Base-by-base conservation (phyloP, 2,797 vertebrate genomes). In the Chiroxiphia lanceolata region DNA sequence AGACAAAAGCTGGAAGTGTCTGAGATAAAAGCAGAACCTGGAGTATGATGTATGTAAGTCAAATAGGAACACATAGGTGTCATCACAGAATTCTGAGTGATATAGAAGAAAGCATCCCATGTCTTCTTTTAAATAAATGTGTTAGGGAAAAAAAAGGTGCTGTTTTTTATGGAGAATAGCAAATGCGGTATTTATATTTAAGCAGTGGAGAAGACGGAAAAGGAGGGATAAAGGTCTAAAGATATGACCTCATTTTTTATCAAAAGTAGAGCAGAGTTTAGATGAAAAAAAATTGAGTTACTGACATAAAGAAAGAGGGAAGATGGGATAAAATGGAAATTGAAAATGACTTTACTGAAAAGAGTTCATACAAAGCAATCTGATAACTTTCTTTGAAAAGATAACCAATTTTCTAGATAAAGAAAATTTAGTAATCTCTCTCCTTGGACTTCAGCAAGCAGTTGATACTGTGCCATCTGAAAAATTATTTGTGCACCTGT, bases 391-490 rank as follows among this genome's bases (percentile, higher is more conserved):
- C 21, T 77, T 92, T 94, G 71, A 89, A 85, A 91, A 91, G 53
- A 80, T 93, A 94, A 92, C n/a, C 45, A 53, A 61, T 91, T 92
- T 94, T 47, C 42, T 83, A 87, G 71, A 87, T 93, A 82, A 94
- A 83, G 54, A 80, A 89, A 67, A 90, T 78, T 70, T 88, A 76
- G 71, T 95, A 85, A 88, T 93, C 57, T 89, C 33, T 91, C 44
- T 90, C 67, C 36, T 81, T 83, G 85, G 79, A 83, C 89, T 93
- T 94, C 29, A 77, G 68, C 68, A 68, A 90, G 68, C 26, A 53
- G 51, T 87, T 92, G 75, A 87, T 94, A 80, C 29, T 67, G 33
- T 89, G 79, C 44, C 87, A 89, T 69, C 26, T 77, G 48, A 64
- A 68, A 93, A 93, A 87, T 92, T 70, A 79, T 79, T 79, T 82